Conservation (phyloP, 2,113 vertebrate genomes). For the Nipponia nippon region DNA sequence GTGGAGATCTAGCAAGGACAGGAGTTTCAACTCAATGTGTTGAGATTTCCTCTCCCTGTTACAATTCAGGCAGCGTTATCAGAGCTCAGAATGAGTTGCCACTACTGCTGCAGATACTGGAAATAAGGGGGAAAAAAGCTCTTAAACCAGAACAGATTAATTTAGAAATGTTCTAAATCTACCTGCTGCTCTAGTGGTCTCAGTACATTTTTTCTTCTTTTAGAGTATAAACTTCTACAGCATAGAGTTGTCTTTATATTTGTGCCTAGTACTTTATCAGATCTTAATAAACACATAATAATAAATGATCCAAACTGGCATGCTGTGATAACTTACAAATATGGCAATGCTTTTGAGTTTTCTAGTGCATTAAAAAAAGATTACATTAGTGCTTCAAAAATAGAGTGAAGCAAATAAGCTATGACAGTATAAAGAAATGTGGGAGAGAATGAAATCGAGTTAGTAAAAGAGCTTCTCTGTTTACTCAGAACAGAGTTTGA, state of each 20-base stretch:
- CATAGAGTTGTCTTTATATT: background rate
- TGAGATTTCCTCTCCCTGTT: background rate
- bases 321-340: background rate
- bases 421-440: constrained; percentile 36
- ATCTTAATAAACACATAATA: background rate
- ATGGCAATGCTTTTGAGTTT: background rate
- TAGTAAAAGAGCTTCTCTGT: constrained; percentile 4
- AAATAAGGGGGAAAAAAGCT: background rate
- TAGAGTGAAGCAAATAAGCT: constrained; percentile 34
- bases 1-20: background rate
- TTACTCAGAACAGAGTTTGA: constrained; percentile 36
- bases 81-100: background rate
- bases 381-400: constrained; percentile 31
- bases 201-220: background rate
- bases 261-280: background rate
- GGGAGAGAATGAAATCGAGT: background rate
- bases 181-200: background rate
- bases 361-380: constrained; percentile 2
- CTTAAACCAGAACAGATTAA: background rate
- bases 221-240: background rate
- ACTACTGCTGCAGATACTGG: background rate
- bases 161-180: background rate
- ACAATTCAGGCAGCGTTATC: background rate
- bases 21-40: background rate
- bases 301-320: background rate